Conservation (phyloP, 2,113 vertebrate genomes). For the Ophiodon elongatus region DNA sequence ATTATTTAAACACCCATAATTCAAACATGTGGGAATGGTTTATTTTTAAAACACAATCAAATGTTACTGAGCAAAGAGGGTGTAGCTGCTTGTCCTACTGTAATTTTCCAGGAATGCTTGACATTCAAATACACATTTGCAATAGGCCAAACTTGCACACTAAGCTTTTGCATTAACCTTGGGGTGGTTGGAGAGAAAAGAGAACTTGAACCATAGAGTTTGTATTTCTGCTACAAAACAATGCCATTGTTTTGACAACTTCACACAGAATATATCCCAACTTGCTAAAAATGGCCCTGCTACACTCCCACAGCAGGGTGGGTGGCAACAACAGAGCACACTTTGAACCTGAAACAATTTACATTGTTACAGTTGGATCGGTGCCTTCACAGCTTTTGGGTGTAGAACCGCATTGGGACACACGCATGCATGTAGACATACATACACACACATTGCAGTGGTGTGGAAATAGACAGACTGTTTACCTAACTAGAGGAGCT, state of each 20-base stretch:
- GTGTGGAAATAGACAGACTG: conserved; percentile 62
- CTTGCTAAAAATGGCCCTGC: conserved; percentile 64
- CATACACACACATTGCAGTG: conserved; percentile 32
- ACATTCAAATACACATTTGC: conserved; percentile 16
- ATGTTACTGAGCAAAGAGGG: not conserved
- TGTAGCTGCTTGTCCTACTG: not conserved
- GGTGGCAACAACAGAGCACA: conserved; percentile 59
- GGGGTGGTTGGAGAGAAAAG: not conserved
- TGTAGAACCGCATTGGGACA: conserved; percentile 35
- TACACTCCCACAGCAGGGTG: conserved; percentile 62
- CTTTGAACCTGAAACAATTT: conserved; percentile 76
- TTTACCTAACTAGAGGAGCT: conserved; percentile 70
- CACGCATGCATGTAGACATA: conserved; percentile 37
- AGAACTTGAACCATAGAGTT: conserved; percentile 19
- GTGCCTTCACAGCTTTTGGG: conserved; percentile 54
- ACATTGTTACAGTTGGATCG: conserved; percentile 76
- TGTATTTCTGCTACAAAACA: conserved; percentile 40
- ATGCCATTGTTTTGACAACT: conserved; percentile 52
- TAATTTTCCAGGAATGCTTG: conserved; percentile 31
- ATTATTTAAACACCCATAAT: not conserved
- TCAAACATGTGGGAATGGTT: not conserved
- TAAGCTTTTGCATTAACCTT: conserved; percentile 5
- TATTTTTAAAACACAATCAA: conserved; percentile 18
- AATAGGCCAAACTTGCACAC: conserved; percentile 7
- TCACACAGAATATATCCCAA: conserved; percentile 48